Evolutionary conservation across 1,140 invertebrate species (phyloP).

Genomic region (Agraylea sexmaculata): DNA sequence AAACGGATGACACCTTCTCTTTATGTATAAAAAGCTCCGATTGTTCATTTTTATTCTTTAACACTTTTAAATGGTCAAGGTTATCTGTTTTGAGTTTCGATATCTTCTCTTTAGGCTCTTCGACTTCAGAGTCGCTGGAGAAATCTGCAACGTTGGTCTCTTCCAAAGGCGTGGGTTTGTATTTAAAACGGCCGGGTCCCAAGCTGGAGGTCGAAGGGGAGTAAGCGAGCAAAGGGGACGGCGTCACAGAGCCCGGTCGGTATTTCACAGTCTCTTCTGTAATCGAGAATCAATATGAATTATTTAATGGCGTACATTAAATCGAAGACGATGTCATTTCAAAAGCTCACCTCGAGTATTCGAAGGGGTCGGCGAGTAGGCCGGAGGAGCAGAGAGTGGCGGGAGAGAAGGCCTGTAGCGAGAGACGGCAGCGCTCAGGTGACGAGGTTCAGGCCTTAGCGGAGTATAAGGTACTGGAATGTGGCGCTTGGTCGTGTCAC

Average conservation of each 20-base stretch:
- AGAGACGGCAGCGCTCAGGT: constrained; percentile 1
- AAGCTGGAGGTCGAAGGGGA: not conserved
- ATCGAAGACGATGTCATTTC: not conserved
- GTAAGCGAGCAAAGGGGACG: not conserved
- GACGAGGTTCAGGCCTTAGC: constrained; percentile 27
- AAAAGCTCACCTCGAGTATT: too few relatives aligned
- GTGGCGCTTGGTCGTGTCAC: constrained; percentile 25
- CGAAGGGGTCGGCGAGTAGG: not conserved
- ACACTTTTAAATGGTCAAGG: constrained; percentile 34
- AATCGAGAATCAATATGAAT: too few relatives aligned
- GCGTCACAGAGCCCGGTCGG: constrained; percentile 29
- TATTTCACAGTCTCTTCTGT: constrained; percentile 21
- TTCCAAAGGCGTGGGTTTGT: constrained; percentile 26
- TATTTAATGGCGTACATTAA: constrained; percentile 10
- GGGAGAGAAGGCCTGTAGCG: not conserved
- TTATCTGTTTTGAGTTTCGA: constrained; percentile 28
- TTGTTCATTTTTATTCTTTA: constrained; percentile 38
- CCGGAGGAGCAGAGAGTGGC: not conserved
- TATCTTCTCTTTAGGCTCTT: constrained; percentile 34
- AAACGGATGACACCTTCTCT: constrained; percentile 24
- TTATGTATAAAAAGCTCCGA: constrained; percentile 39
- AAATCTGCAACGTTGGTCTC: constrained; percentile 27
- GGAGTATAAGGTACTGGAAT: constrained; percentile 40
- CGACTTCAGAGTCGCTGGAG: constrained; percentile 40
- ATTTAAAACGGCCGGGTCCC: constrained; percentile 10